Percentiles rank a stretch among this genome's conserved stretches.
Evolutionary conservation across 2,888 invertebrate genomes (phyloP).

Genomic region (Cryptus armator): DNA sequence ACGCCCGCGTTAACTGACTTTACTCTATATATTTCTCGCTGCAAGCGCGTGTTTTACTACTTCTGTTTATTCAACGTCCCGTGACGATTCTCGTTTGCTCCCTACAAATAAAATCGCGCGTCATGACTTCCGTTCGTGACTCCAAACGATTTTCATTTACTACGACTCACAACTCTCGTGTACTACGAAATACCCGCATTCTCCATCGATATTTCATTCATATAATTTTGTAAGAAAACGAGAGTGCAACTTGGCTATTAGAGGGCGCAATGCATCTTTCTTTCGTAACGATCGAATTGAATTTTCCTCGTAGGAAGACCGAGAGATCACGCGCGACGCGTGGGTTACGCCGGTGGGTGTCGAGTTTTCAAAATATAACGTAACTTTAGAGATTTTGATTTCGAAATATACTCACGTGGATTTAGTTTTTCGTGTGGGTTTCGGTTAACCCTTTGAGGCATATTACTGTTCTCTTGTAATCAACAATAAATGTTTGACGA

Average conservation of each 20-base stretch:
- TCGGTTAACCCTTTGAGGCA: not conserved
- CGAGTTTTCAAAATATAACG: constrained; percentile 44
- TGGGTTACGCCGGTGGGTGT: constrained; percentile 49
- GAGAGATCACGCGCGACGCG: constrained; percentile 11
- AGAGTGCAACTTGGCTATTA: not conserved
- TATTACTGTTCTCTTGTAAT: not conserved
- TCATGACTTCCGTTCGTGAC: constrained; percentile 60
- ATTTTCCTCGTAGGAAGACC: constrained; percentile 26
- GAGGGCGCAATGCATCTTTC: constrained; percentile 18
- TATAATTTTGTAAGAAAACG: constrained; percentile 16
- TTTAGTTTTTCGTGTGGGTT: not conserved
- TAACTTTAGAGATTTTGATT: constrained; percentile 19
- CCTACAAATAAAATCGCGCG: constrained; percentile 42
- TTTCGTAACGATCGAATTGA: constrained; percentile 27
- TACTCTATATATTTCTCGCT: constrained; percentile 5
- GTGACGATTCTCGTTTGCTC: constrained; percentile 70
- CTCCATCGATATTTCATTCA: constrained; percentile 8
- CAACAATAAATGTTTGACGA: not conserved
- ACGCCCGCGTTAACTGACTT: constrained; percentile 38
- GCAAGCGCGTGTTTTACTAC: constrained; percentile 27
- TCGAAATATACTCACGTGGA: constrained; percentile 25
- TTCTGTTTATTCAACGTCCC: constrained; percentile 61
- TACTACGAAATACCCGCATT: not conserved
- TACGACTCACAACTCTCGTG: not conserved
- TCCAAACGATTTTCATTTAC: constrained; percentile 16